Evolutionary conservation across 2,113 vertebrate genomes (phyloP).

Genomic region (Cynoglossus semilaevis): DNA sequence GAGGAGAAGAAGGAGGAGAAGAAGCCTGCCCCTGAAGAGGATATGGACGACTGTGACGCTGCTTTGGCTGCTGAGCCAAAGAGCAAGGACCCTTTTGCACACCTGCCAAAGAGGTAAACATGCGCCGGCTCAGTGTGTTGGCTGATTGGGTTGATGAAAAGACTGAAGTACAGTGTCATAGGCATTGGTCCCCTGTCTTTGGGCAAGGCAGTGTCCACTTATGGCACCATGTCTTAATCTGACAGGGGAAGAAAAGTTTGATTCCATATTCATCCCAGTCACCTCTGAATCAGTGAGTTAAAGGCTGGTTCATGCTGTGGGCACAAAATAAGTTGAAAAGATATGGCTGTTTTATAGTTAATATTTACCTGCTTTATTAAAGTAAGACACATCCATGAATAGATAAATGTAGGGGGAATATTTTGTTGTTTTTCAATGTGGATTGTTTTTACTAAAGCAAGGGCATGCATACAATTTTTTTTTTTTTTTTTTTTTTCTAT

Average conservation of each 20-base stretch:
- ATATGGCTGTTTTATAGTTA: no score
- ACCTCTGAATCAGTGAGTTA: constrained; percentile 58
- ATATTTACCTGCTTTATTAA: no score
- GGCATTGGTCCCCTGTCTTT: constrained; percentile 49
- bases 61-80: constrained; percentile 87
- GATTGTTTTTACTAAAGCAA: background rate
- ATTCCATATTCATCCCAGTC: constrained; percentile 72
- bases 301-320: constrained; percentile 72
- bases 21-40: constrained; percentile 78
- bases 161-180: background rate
- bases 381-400: no score
- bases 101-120: constrained; percentile 86
- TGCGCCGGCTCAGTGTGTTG: background rate
- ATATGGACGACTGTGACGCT: constrained; percentile 87
- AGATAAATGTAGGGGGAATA: no score
- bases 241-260: constrained; percentile 56
- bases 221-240: constrained; percentile 70
- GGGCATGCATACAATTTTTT: background rate
- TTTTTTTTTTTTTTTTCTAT: background rate
- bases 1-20: constrained; percentile 88
- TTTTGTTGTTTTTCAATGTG: no score
- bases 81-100: constrained; percentile 89
- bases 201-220: constrained; percentile 66
- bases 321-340: constrained; percentile 29
- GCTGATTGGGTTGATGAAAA: no score